Conservation (phyloP, 2,797 vertebrate genomes). For the Sebastes dallii region DNA sequence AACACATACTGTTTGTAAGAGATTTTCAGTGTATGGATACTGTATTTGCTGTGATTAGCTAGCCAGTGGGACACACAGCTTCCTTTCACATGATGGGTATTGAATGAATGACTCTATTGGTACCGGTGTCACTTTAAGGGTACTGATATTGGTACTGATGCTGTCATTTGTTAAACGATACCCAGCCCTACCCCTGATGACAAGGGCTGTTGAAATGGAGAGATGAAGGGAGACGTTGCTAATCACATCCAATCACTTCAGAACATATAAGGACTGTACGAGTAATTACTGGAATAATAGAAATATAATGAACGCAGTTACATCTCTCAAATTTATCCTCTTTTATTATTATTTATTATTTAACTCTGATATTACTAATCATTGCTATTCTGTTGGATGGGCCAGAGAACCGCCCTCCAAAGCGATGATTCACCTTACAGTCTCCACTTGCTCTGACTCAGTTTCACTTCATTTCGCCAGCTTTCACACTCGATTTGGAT, state of each 20-base stretch:
- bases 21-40: background rate
- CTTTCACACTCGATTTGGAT: conserved; percentile 47
- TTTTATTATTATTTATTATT: conserved; percentile 11
- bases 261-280: background rate
- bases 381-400: conserved; percentile 44
- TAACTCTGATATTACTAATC: conserved; percentile 45
- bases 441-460: conserved; percentile 2
- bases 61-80: background rate
- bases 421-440: conserved; percentile 14
- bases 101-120: background rate
- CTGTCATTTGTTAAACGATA: background rate
- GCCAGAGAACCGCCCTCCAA: conserved; percentile 7
- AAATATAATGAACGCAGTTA: conserved; percentile 21
- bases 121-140: background rate
- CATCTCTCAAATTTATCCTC: conserved; percentile 10
- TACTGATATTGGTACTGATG: rapidly evolving
- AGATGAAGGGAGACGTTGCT: conserved; percentile 1
- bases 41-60: background rate
- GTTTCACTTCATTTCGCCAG: conserved; percentile 26
- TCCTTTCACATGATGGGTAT: background rate
- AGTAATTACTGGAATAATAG: conserved; percentile 36
- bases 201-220: conserved; percentile 14
- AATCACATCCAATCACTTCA: conserved; percentile 47
- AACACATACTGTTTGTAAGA: background rate
- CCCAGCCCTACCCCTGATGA: background rate